These are phyloP conservation scores for Lampris megalopsis DNA, from an alignment of 2,113 vertebrate genomes.

Conservation along the genomic window DNA sequence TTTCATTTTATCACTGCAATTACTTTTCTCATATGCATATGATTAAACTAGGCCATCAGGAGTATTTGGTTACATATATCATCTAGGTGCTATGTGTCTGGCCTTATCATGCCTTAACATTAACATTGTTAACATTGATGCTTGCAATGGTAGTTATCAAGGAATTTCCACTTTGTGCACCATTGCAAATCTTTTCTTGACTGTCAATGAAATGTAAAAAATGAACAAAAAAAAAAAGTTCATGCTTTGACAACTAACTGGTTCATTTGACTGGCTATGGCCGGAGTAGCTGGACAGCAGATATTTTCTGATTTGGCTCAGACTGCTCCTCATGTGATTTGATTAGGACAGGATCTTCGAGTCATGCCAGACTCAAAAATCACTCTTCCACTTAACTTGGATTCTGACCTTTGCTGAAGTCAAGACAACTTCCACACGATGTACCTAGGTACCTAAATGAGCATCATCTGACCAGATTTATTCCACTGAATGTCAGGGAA, in stretches of 20 bases:
- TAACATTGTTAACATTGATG: too few relatives aligned
- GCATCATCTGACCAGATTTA: background rate
- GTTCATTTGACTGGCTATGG: background rate
- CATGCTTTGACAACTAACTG: too few relatives aligned
- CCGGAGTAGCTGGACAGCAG: background rate
- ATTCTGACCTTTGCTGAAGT: conserved; percentile 18
- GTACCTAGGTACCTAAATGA: background rate
- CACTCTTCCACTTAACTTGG: background rate
- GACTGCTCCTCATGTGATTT: background rate
- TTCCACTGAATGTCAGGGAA: background rate
- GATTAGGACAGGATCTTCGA: background rate
- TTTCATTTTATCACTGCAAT: too few relatives aligned
- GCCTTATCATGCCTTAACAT: background rate
- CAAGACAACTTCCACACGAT: background rate
- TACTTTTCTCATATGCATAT: too few relatives aligned
- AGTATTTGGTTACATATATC: too few relatives aligned
- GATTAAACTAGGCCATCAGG: too few relatives aligned
- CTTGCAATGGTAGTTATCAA: too few relatives aligned
- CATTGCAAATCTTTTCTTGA: too few relatives aligned
- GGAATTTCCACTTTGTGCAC: too few relatives aligned
- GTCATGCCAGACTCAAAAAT: background rate
- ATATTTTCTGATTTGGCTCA: background rate
- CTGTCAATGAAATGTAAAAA: too few relatives aligned
- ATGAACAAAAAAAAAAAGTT: too few relatives aligned
- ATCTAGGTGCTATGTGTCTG: too few relatives aligned